Evolutionary conservation across 2,797 vertebrate genomes (phyloP).

Genomic region (Spondyliosoma cantharus): DNA sequence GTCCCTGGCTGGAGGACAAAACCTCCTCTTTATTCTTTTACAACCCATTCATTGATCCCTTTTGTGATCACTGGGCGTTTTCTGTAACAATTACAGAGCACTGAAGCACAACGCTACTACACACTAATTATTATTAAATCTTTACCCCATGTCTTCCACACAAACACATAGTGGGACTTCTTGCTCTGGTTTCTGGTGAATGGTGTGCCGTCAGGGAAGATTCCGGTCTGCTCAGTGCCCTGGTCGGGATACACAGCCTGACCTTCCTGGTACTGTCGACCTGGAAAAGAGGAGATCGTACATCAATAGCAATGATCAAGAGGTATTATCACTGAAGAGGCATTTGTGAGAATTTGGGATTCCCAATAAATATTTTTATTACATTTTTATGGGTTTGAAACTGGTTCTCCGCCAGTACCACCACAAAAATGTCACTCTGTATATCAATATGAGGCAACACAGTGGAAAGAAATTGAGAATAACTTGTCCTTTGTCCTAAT

Average conservation of each 20-base stretch:
- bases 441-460: background rate
- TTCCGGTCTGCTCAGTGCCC: slow-evolving; percentile 66
- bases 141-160: slow-evolving; percentile 95
- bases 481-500: background rate
- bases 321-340: too few species aligned
- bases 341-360: too few species aligned
- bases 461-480: background rate
- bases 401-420: too few species aligned
- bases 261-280: slow-evolving; percentile 82
- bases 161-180: slow-evolving; percentile 88
- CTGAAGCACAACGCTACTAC: background rate
- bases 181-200: slow-evolving; percentile 76
- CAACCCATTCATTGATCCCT: background rate
- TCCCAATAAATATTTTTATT: too few species aligned
- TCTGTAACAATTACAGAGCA: background rate
- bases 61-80: background rate
- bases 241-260: slow-evolving; percentile 87
- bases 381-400: too few species aligned
- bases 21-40: background rate
- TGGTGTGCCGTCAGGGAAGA: slow-evolving; percentile 89
- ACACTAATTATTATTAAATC: background rate
- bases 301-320: background rate
- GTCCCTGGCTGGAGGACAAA: slow-evolving; percentile 1
- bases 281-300: slow-evolving; percentile 71
- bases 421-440: too few species aligned